Evolutionary conservation across 2,797 vertebrate genomes (phyloP), one percentile per base, ranked within the genome.

Genomic region (Otolemur crassicaudatus): DNA sequence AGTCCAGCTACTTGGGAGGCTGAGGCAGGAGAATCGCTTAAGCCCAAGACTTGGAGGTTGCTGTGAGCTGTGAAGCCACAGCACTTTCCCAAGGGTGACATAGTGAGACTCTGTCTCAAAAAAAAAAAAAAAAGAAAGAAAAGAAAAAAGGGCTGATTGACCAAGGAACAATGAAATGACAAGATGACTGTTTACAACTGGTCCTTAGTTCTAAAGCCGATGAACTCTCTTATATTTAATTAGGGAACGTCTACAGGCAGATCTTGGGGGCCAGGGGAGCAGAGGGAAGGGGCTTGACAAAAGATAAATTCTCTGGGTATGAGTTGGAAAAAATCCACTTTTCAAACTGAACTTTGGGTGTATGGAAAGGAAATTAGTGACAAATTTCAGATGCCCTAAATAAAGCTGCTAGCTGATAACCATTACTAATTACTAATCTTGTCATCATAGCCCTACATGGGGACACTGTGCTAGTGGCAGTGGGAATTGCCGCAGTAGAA

Each of bases 381-480:
- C n/a, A 72, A 77, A 83, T 56, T 97, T 93, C 56, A 87, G 84
- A 53, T 82, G 7, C 25, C n/a, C 43, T 43, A 34, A 75, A 70
- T 92, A 87, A 94, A 73, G n/a, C 53, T 79, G 31, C 27, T 58
- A 85, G 73, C 80, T 73, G 75, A 84, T 79, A 93, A 72, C 49
- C 9, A 69, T 70, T 31, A 67, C 25, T 63, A 67, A 92, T 73
- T 67, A 53, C 43, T 69, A 56, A n/a, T 61, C n/a, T n/a, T 83
- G 22, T 90, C 58, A 63, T 80, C 70, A 76, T 31, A 53, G 72
- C 75, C 34, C 65, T 67, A 13, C 2, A 2, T 49, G 43, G 77
- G 70, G 31, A 58, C 29, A 77, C 27, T n/a, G 23, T 31, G 29
- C 87, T 82, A 49, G n/a, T 34, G 63, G 27, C 90, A 92, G 37